phyloP scores from a whole-genome alignment of 2,888 invertebrate genomes.

The Cheilosia scutellata region DNA sequence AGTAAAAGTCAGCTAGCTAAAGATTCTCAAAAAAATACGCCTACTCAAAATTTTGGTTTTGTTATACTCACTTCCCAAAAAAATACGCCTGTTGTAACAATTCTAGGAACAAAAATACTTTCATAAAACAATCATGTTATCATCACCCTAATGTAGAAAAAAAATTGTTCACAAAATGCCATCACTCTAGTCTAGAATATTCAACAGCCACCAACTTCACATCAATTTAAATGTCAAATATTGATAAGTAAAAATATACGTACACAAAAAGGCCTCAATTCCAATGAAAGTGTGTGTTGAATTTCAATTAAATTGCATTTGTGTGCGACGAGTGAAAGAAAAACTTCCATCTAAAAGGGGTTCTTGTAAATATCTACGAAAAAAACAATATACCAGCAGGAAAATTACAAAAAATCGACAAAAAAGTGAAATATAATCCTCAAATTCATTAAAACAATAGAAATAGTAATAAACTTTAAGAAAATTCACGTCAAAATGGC shows the following conservation, averaged over 20 bases:
- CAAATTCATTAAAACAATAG: background rate
- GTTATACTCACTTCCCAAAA: too few relatives aligned
- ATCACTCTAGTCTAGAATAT: constrained; percentile 19
- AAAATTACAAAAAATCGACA: constrained; percentile 14
- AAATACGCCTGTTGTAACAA: too few relatives aligned
- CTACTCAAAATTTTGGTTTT: too few relatives aligned
- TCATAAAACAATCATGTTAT: background rate
- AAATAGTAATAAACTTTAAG: constrained; percentile 19
- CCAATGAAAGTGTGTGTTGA: constrained; percentile 51
- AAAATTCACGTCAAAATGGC: constrained; percentile 79
- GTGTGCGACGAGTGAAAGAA: constrained; percentile 72
- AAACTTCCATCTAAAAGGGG: constrained; percentile 52
- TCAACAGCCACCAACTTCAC: constrained; percentile 47
- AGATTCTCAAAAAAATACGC: too few relatives aligned
- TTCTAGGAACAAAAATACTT: too few relatives aligned
- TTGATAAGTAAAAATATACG: constrained; percentile 41
- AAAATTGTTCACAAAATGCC: constrained; percentile 28
- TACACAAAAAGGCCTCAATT: constrained; percentile 62
- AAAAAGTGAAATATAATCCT: constrained; percentile 31
- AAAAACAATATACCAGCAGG: constrained; percentile 22
- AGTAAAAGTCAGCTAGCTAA: too few relatives aligned
- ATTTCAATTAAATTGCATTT: constrained; percentile 57
- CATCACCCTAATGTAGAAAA: constrained; percentile 51
- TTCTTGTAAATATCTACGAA: constrained; percentile 59
- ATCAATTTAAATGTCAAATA: constrained; percentile 49